Evolutionary conservation across 2,113 vertebrate species (phyloP), one percentile per base, ranked within the genome.

Genomic region (Anser cygnoides): DNA sequence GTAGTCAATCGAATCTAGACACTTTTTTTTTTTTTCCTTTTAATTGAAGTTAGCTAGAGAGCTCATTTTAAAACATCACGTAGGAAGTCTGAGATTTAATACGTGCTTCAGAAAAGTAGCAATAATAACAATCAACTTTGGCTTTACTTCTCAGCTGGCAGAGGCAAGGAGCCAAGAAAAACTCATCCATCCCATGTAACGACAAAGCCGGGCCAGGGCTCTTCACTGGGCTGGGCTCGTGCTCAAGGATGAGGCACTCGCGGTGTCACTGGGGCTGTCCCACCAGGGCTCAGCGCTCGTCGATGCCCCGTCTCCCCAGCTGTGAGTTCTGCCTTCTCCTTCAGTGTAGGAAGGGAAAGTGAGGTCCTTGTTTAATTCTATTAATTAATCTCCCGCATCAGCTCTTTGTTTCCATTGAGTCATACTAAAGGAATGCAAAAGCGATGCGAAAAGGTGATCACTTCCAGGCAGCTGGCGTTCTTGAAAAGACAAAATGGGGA

Each of bases 161-260:
- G 33, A 58, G 49, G 41, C 49, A 50, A 2, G 1, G n/a, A 74
- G 49, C 23, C 74, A 85, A 44, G 22, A 37, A 39, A 50, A 44
- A 41, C 55, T 63, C 70, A 62, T 66, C 54, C 39, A 5, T 55
- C 79, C 35, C 55, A 44, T n/a, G 1, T 10, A 5, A 33, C 5
- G 52, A 43, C 75, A 75, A 28, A 39, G 39, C 5, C 54, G 8
- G 3, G 0, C 18, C 19, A 52, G 5, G 4, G 6, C 18, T 49
- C 62, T 18, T 75, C 50, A 22, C 3, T 13, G 6, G 0, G 6
- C 21, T 21, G 54, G 52, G 61, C 39, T 86, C 22, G 1, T 1
- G 2, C 25, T 21, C 6, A 4, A 26, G 50, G 50, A 7, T 6
- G 6, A 52, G 50, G 50, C 50, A 13, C 50, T 52, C 25, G 50